These are phyloP conservation scores for Conus betulinus DNA, from an alignment of 1,140 invertebrate genomes.

Conservation along the genomic window DNA sequence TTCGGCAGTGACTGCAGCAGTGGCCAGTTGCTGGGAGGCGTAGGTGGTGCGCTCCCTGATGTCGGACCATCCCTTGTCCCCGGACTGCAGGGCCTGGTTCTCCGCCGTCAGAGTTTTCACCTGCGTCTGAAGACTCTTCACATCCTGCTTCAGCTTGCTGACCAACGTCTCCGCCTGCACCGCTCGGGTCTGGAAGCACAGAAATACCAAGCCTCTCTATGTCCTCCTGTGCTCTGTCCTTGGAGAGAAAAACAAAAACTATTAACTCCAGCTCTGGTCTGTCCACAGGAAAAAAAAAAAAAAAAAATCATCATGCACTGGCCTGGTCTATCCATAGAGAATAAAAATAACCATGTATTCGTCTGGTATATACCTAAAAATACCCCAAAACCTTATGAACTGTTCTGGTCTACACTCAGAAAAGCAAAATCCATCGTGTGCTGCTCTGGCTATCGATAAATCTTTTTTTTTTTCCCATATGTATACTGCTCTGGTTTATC, in stretches of 20 bases:
- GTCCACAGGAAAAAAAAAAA: too few relatives aligned
- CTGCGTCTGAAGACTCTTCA: constrained; percentile 54
- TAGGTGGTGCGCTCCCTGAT: constrained; percentile 61
- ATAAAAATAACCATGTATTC: too few relatives aligned
- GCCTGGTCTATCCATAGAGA: too few relatives aligned
- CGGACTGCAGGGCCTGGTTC: constrained; percentile 50
- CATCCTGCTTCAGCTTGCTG: constrained; percentile 59
- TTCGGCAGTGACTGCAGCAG: constrained; percentile 60
- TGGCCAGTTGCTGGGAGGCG: constrained; percentile 56
- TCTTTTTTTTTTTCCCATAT: too few relatives aligned
- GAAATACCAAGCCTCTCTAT: background rate
- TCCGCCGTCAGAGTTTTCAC: constrained; percentile 47
- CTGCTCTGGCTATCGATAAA: too few relatives aligned
- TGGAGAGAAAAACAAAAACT: background rate
- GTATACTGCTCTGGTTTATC: too few relatives aligned
- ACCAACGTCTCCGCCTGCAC: constrained; percentile 59
- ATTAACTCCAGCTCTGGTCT: background rate
- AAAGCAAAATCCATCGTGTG: too few relatives aligned
- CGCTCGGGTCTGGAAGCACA: constrained; percentile 57
- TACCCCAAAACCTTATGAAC: too few relatives aligned
- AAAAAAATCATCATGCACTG: too few relatives aligned
- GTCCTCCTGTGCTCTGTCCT: background rate
- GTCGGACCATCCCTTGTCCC: constrained; percentile 44
- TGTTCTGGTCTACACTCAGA: too few relatives aligned
- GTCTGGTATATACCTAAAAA: too few relatives aligned